phyloP scores from a whole-genome alignment of 2,113 vertebrate species.

The Pluvialis apricaria region DNA sequence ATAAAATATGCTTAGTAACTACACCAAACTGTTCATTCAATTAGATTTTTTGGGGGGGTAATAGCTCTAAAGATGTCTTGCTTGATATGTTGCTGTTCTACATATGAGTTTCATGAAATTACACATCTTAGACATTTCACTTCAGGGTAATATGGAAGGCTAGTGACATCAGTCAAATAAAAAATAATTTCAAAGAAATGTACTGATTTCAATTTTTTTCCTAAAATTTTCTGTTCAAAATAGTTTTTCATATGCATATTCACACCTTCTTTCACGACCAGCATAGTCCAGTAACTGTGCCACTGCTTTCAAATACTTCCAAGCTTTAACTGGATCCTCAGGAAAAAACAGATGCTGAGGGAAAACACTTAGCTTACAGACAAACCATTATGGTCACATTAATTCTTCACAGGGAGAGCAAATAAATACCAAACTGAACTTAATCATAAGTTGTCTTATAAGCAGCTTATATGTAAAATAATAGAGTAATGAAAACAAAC shows the following conservation, averaged over 20 bases:
- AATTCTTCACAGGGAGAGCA: background rate
- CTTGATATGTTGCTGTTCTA: background rate
- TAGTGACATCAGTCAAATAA: background rate
- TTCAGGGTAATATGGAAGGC: background rate
- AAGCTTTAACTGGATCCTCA: background rate
- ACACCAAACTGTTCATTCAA: background rate
- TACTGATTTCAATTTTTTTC: background rate
- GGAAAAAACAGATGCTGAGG: background rate
- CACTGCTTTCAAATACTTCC: background rate
- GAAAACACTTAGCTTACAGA: background rate
- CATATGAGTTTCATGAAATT: background rate
- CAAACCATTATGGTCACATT: background rate
- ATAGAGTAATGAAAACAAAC: background rate
- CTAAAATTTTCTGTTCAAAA: background rate
- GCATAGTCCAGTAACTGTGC: background rate
- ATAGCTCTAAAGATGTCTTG: background rate
- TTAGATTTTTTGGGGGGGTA: accelerated
- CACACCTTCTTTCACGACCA: background rate
- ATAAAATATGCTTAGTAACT: background rate
- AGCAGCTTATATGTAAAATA: background rate
- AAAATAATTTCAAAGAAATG: background rate
- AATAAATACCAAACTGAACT: background rate
- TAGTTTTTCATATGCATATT: background rate
- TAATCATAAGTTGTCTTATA: background rate
- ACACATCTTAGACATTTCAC: background rate